phyloP scores from a whole-genome alignment of 2,113 vertebrate genomes.

The Corythaeola cristata region DNA sequence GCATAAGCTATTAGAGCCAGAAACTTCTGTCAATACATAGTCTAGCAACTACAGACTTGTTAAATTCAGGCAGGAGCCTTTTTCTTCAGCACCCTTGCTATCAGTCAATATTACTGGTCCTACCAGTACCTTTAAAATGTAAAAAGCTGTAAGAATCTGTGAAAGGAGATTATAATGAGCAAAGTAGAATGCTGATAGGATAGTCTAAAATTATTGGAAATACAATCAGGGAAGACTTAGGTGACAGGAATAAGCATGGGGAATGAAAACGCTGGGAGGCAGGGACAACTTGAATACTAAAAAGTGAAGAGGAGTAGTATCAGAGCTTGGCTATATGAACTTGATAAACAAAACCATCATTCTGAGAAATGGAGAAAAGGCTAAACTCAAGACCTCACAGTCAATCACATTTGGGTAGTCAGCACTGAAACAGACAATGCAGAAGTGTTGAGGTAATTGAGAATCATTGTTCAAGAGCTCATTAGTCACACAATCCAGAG shows the following conservation, averaged over 20 bases:
- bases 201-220: background rate
- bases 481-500: background rate
- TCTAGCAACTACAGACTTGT: background rate
- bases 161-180: background rate
- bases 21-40: background rate
- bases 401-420: background rate
- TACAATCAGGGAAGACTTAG: background rate
- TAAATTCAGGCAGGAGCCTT: background rate
- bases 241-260: background rate
- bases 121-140: background rate
- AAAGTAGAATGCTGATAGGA: background rate
- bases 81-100: background rate
- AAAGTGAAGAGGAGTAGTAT: background rate
- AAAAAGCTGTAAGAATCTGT: background rate
- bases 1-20: background rate
- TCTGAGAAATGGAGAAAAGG: background rate
- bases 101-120: background rate
- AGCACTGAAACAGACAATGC: background rate
- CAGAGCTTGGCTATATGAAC: background rate
- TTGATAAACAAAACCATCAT: background rate
- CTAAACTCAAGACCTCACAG: background rate
- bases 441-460: background rate
- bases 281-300: background rate
- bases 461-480: background rate
- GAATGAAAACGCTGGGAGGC: background rate